Evolutionary conservation across 2,113 vertebrate genomes (phyloP).

Genomic region (Pan paniscus): DNA sequence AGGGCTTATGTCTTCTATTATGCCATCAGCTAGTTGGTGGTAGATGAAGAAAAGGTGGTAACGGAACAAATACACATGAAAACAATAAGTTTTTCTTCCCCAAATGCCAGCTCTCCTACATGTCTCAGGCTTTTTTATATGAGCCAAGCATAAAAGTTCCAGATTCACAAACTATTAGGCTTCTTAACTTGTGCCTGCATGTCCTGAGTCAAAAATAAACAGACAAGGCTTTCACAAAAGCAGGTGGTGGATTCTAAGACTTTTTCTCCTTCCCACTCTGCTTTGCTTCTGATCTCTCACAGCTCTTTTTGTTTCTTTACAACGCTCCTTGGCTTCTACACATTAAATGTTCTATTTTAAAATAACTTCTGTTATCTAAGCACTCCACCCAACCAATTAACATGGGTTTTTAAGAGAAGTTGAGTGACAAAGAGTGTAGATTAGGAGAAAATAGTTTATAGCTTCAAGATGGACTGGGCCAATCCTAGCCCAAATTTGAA

Average conservation of each 20-base stretch:
- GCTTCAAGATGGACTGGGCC: not conserved
- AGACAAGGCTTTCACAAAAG: not conserved
- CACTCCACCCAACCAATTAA: not conserved
- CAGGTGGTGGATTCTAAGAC: not conserved
- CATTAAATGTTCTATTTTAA: not conserved
- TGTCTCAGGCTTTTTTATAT: not conserved
- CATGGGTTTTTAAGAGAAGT: not conserved
- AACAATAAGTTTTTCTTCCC: not conserved
- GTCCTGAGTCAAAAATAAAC: not conserved
- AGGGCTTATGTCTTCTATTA: not conserved
- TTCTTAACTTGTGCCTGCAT: not conserved
- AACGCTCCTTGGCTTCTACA: not conserved
- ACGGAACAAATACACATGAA: not conserved
- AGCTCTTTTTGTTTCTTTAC: not conserved
- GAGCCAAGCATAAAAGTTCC: not conserved
- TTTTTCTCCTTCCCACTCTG: not conserved
- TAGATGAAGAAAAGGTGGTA: not conserved
- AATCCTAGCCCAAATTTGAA: not conserved
- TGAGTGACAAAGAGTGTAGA: not conserved
- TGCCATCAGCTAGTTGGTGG: not conserved
- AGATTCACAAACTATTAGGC: not conserved
- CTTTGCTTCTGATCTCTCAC: not conserved
- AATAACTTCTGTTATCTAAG: not conserved
- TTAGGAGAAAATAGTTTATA: not conserved
- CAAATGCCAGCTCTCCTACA: not conserved